phyloP scores from a whole-genome alignment of 1,140 invertebrate species.

The Caerostris extrusa region DNA sequence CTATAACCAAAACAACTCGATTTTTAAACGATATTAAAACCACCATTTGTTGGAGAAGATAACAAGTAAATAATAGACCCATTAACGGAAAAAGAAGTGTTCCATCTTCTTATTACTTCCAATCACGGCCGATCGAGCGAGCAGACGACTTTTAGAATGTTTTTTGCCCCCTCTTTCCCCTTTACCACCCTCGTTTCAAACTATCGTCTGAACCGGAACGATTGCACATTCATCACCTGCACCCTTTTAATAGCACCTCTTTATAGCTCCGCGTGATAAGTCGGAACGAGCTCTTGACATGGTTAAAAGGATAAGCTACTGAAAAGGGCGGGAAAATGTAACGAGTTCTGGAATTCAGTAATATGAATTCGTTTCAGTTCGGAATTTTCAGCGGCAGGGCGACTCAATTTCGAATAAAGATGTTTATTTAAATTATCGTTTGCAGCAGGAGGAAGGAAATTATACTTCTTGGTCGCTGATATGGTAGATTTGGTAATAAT shows the following conservation, averaged over 20 bases:
- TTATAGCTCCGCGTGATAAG: constrained; percentile 45
- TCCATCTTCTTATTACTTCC: constrained; percentile 38
- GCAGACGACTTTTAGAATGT: constrained; percentile 30
- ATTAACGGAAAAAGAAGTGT: constrained; percentile 20
- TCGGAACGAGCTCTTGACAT: constrained; percentile 26
- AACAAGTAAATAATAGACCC: constrained; percentile 52
- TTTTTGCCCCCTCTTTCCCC: background rate
- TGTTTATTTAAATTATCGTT: constrained; percentile 52
- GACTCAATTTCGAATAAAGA: constrained; percentile 30
- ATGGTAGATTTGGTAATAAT: background rate
- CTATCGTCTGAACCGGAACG: background rate
- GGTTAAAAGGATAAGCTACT: constrained; percentile 23
- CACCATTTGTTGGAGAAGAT: background rate
- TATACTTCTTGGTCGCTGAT: background rate
- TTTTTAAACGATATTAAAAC: background rate
- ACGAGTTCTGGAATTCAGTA: constrained; percentile 22
- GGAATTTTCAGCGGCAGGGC: background rate
- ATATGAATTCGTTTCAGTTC: constrained; percentile 4
- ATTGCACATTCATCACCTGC: constrained; percentile 33
- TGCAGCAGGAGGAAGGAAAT: background rate
- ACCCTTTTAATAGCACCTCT: constrained; percentile 22
- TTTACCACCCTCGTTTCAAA: too few relatives aligned
- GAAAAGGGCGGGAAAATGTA: constrained; percentile 31
- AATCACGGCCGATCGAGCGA: constrained; percentile 1
- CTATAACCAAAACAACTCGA: background rate